Conservation (phyloP, 1,140 invertebrate genomes). For the Notospermus geniculatus region DNA sequence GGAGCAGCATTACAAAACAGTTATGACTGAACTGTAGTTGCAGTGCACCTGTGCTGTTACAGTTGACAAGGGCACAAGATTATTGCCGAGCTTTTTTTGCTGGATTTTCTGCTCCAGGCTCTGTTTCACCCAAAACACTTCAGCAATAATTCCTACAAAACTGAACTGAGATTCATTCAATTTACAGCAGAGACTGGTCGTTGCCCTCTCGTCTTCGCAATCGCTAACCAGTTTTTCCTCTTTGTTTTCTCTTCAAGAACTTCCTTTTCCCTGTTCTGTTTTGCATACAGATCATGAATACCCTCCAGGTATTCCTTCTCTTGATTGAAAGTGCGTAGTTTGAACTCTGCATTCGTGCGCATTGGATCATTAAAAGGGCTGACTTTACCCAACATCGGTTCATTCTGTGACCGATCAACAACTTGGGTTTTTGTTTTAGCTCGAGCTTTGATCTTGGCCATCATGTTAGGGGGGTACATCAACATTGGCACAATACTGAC, state of each 20-base stretch:
- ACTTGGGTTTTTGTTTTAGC: conserved; percentile 28
- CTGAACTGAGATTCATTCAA: no score
- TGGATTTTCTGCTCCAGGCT: no score
- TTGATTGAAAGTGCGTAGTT: conserved; percentile 42
- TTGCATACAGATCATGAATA: conserved; percentile 31
- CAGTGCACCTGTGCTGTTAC: no score
- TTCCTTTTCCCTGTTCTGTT: conserved; percentile 29
- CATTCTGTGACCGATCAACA: conserved; percentile 24
- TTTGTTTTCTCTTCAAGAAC: conserved; percentile 34
- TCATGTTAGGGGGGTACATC: conserved; percentile 47
- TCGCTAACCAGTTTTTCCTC: conserved; percentile 40
- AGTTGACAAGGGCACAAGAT: no score
- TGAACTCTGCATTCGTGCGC: conserved; percentile 45
- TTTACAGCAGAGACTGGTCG: no score
- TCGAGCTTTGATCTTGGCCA: conserved; percentile 38
- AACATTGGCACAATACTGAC: conserved; percentile 43
- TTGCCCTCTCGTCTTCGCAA: conserved; percentile 25
- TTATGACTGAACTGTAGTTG: no score
- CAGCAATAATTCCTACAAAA: no score
- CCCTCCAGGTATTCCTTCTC: conserved; percentile 36
- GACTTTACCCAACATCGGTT: conserved; percentile 37
- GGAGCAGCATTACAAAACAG: no score
- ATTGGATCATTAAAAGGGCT: conserved; percentile 46
- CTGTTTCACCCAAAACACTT: no score
- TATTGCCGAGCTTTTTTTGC: no score